phyloP scores from a whole-genome alignment of 2,113 vertebrate species.

The Emydocephalus ijimae region DNA sequence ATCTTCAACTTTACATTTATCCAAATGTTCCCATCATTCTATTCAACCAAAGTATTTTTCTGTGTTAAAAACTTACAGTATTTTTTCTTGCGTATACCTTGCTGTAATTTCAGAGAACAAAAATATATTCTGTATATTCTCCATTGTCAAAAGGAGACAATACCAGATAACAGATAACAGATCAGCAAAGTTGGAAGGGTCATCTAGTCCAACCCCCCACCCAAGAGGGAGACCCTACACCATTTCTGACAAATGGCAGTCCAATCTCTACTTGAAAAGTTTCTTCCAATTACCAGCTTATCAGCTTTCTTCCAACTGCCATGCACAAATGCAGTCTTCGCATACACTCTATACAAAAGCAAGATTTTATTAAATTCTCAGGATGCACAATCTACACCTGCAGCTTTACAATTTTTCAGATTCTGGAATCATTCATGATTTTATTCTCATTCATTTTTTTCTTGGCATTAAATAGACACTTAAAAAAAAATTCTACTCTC shows the following conservation, averaged over 20 bases:
- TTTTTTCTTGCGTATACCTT: neutral
- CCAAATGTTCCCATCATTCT: neutral
- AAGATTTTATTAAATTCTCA: neutral
- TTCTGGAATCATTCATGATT: neutral
- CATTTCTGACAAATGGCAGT: too few relatives aligned
- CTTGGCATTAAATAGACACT: neutral
- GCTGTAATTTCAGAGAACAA: neutral
- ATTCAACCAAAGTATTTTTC: neutral
- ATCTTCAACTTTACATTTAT: neutral
- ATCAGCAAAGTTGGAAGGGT: too few relatives aligned
- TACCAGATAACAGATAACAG: neutral
- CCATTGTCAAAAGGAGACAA: neutral
- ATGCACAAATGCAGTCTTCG: neutral
- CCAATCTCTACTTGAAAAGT: too few relatives aligned
- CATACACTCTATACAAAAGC: neutral
- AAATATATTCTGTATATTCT: neutral
- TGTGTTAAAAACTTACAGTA: neutral
- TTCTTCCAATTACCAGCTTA: too few relatives aligned
- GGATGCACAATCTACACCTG: neutral
- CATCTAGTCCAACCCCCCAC: too few relatives aligned
- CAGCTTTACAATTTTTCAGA: neutral
- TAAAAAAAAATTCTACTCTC: neutral
- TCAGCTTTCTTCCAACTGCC: neutral
- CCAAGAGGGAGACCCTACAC: too few relatives aligned
- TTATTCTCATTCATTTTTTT: neutral